A percentile compares a stretch with the other conserved stretches of the same genome.
These are phyloP conservation scores for Coryphaenoides rupestris DNA, from an alignment of 2,113 vertebrate genomes.

Conservation along the genomic window DNA sequence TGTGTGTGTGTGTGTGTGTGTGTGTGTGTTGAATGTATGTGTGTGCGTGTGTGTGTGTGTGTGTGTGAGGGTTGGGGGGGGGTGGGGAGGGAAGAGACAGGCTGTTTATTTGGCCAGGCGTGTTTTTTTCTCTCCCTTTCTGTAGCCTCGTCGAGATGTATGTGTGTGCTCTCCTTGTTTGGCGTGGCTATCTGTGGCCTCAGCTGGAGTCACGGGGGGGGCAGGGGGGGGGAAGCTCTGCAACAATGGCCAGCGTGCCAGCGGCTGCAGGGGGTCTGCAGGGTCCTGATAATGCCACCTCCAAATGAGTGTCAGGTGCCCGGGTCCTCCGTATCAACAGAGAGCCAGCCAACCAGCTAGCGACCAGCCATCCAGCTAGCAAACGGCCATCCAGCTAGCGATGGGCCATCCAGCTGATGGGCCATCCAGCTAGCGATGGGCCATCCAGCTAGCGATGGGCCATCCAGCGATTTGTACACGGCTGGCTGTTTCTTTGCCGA, in stretches of 20 bases:
- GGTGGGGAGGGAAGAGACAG: constrained; percentile 9
- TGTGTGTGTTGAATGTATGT: background rate
- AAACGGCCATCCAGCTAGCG: no score
- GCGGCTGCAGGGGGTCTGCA: constrained; percentile 22
- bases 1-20: background rate
- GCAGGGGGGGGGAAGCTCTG: constrained; percentile 18
- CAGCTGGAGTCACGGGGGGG: constrained; percentile 58
- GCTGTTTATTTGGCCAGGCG: constrained; percentile 53
- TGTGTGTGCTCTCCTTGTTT: constrained; percentile 47
- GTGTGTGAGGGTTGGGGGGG: no score
- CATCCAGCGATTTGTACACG: no score
- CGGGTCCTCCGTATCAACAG: no score
- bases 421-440: no score
- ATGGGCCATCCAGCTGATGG: no score
- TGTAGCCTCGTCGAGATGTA: constrained; percentile 13
- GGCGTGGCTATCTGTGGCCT: constrained; percentile 56
- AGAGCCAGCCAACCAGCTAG: no score
- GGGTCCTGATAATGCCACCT: constrained; percentile 56
- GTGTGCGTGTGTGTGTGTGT: background rate
- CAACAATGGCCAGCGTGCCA: constrained; percentile 56
- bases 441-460: no score
- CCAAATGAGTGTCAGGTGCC: constrained; percentile 34
- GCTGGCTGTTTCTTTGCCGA: no score
- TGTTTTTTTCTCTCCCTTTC: constrained; percentile 4
- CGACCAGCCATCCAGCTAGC: no score